Percentiles rank a stretch among this genome's conserved stretches.
Evolutionary conservation across 1,140 invertebrate species (phyloP).

Genomic region (Oryctes rhinoceros): DNA sequence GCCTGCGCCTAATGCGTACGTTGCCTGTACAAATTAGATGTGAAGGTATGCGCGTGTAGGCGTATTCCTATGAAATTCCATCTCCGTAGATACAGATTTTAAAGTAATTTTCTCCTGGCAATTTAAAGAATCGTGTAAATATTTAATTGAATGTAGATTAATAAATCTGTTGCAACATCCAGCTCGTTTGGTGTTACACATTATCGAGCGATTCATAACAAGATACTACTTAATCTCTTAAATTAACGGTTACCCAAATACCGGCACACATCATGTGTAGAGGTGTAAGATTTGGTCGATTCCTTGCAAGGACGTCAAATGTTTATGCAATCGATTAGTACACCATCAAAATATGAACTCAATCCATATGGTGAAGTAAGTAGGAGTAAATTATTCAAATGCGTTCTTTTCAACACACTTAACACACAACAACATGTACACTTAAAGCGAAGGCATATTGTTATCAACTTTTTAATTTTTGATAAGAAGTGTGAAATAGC

Average conservation of each 20-base stretch:
- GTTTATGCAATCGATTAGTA: slow-evolving; percentile 1
- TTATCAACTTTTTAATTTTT: too few relatives aligned
- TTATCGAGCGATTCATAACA: background rate
- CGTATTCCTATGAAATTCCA: too few relatives aligned
- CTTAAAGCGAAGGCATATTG: too few relatives aligned
- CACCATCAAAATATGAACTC: background rate
- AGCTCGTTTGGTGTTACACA: background rate
- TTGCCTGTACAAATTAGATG: too few relatives aligned
- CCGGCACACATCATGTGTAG: background rate
- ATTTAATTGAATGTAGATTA: background rate
- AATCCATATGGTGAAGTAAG: background rate
- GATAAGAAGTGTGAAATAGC: too few relatives aligned
- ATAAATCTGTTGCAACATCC: background rate
- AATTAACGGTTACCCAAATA: slow-evolving; percentile 12
- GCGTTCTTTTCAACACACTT: too few relatives aligned
- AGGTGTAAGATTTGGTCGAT: slow-evolving; percentile 9
- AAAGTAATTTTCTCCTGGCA: too few relatives aligned
- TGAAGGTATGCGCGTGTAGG: too few relatives aligned
- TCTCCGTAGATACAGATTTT: too few relatives aligned
- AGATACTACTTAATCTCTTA: background rate
- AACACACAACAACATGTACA: too few relatives aligned
- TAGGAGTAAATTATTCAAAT: background rate
- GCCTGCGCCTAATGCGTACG: too few relatives aligned
- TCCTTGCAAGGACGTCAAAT: slow-evolving; percentile 9
- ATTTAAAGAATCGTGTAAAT: background rate